Percentiles rank a stretch among this genome's conserved stretches.
Conservation (phyloP, 2,888 invertebrate species). For the Epirrhoe alternata region DNA sequence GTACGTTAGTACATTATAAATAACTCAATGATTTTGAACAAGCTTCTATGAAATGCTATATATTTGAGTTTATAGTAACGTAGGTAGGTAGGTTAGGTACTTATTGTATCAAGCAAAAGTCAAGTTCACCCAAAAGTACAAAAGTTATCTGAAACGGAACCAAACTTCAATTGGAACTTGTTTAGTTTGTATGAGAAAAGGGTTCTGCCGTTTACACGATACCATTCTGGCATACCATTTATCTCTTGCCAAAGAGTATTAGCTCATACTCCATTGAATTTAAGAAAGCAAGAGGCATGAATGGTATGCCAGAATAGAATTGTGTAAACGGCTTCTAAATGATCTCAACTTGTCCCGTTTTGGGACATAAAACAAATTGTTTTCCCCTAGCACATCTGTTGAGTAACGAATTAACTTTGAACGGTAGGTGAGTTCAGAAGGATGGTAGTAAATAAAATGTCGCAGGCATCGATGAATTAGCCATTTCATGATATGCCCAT, state of each 20-base stretch:
- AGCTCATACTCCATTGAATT: too few relatives aligned
- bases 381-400: slow-evolving; percentile 6
- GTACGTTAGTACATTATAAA: too few relatives aligned
- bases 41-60: too few relatives aligned
- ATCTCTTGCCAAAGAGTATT: too few relatives aligned
- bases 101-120: neutral
- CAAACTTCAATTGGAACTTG: slow-evolving; percentile 5
- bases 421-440: neutral
- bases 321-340: slow-evolving; percentile 1
- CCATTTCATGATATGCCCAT: too few relatives aligned
- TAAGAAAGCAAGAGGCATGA: too few relatives aligned
- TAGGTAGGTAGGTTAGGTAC: too few relatives aligned
- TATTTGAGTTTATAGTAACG: too few relatives aligned
- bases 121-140: neutral
- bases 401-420: slow-evolving; percentile 15
- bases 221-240: too few relatives aligned
- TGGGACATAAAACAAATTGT: slow-evolving; percentile 19
- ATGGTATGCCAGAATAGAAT: too few relatives aligned
- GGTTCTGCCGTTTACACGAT: neutral
- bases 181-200: slow-evolving; percentile 11
- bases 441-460: neutral
- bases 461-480: too few relatives aligned
- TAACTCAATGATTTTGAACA: too few relatives aligned
- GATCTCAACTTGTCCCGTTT: slow-evolving; percentile 16
- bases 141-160: neutral